A percentile compares a stretch with the other conserved stretches of the same genome.
phyloP scores from a whole-genome alignment of 2,113 vertebrate species.

The Uria aalge region DNA sequence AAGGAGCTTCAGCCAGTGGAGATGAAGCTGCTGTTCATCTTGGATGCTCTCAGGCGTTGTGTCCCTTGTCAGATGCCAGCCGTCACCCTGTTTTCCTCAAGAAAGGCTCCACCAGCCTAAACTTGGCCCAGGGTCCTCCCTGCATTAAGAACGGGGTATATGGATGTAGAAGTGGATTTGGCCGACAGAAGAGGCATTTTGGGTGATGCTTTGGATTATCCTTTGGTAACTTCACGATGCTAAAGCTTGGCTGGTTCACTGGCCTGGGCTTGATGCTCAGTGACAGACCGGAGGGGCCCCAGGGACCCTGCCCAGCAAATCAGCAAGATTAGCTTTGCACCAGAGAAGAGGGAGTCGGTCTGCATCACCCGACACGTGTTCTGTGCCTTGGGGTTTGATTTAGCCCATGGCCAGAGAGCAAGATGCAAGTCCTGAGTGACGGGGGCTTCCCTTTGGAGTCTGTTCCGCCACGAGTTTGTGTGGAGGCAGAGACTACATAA shows the following conservation, averaged over 20 bases:
- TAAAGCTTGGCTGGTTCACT: not conserved
- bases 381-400: not conserved
- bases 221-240: too few species aligned
- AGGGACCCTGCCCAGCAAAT: not conserved
- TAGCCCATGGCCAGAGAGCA: not conserved
- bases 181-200: not conserved
- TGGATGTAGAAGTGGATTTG: not conserved
- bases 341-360: not conserved
- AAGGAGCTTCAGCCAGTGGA: not conserved
- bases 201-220: not conserved
- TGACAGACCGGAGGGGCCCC: not conserved
- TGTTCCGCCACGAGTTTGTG: not conserved
- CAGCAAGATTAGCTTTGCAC: fast-evolving
- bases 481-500: not conserved
- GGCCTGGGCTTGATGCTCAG: not conserved
- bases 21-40: not conserved
- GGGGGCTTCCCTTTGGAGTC: not conserved
- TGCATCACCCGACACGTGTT: fast-evolving
- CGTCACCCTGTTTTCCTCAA: not conserved
- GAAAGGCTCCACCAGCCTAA: not conserved
- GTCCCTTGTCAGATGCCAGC: not conserved
- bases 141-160: not conserved
- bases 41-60: not conserved
- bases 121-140: not conserved
- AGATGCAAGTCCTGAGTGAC: not conserved